phyloP scores from a whole-genome alignment of 2,888 invertebrate genomes.

The Dichetophora obliterata region DNA sequence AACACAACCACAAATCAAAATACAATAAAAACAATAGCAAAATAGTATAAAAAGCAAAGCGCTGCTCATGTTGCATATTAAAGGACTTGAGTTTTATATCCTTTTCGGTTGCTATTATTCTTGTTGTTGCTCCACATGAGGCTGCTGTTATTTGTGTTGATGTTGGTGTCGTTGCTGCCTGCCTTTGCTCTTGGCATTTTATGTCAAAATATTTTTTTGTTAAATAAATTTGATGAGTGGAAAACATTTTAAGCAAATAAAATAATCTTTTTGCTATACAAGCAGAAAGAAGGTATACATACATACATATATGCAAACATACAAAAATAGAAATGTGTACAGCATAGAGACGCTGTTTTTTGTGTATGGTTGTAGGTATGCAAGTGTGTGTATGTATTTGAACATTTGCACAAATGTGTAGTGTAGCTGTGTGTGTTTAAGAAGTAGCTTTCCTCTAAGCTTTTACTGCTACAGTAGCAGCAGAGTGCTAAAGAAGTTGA shows the following conservation, averaged over 20 bases:
- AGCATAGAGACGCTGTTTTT: neutral
- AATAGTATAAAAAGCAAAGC: neutral
- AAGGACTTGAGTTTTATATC: neutral
- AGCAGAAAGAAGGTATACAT: no score
- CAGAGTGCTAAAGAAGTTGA: neutral
- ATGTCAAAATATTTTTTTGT: slow-evolving; percentile 16
- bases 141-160: neutral
- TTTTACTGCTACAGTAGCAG: neutral
- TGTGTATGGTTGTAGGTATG: neutral
- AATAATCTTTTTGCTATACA: no score
- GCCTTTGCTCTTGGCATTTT: slow-evolving; percentile 12
- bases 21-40: slow-evolving; percentile 6
- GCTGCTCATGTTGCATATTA: slow-evolving; percentile 4
- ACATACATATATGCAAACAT: no score
- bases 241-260: slow-evolving; percentile 20
- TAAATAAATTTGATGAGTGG: slow-evolving; percentile 29
- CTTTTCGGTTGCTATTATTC: neutral
- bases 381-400: neutral
- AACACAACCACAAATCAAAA: neutral
- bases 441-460: no score
- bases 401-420: no score
- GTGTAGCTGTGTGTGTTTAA: no score
- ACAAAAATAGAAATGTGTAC: no score
- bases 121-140: neutral
- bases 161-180: slow-evolving; percentile 6